Base-by-base conservation (phyloP, 2,888 invertebrate species). In the Alentia gelatinosa region DNA sequence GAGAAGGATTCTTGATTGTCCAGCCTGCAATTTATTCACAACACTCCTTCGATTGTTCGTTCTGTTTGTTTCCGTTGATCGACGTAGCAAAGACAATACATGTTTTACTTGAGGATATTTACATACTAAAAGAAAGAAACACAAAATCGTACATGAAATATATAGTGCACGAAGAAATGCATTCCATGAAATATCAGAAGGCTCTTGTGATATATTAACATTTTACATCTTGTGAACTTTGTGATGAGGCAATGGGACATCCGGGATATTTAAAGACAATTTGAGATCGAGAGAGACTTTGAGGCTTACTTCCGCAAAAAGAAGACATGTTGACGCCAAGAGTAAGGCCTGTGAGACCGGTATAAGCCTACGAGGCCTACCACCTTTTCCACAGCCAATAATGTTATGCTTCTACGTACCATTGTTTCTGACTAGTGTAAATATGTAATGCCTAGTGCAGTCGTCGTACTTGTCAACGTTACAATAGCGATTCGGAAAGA, bases 131-230 rank as follows among this genome's bases (percentile, higher is more conserved):
- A 26, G 68, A 3, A 30, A 68, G 33, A 30, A 26, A 30, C 3
- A 1, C 26, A 68, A 3, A 30, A 9, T 4, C 56, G 5, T 19
- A 56, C 9, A 56, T 19, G 56, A n/a, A n/a, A n/a, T n/a, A n/a
- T n/a, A n/a, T n/a, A n/a, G n/a, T n/a, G n/a, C 9, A 47, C 19
- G 47, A 47, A 47, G 19, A 19, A 68, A 68, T 12, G 26, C 68
- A 68, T 68, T 68, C 68, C 68, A 26, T 68, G 68, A 30, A n/a
- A 68, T n/a, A 68, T 19, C 26, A 68, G 26, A 19, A 68, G 30
- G 26, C 68, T 68, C n/a, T 68, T 68, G 68, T 68, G 68, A 68
- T 68, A 68, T 56, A n/a, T n/a, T 56, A 56, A 68, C 26, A 30
- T 30, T 68, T 68, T 26, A 26, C 68, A 68, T 68, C n/a, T n/a